Conservation (phyloP, 2,888 invertebrate species). For the Parthenolecanium corni region DNA sequence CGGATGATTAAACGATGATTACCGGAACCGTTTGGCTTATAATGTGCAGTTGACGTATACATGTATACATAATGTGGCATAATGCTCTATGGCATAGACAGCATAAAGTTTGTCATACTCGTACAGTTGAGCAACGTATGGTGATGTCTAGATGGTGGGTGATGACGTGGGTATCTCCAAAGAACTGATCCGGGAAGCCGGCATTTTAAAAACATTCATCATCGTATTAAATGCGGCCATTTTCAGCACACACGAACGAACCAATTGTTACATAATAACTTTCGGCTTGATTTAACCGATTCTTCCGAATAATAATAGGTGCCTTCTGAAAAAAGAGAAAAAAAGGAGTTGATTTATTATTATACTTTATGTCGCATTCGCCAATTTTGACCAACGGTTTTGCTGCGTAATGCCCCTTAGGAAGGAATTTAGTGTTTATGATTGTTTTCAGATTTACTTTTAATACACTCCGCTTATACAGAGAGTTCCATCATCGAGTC, state of each 20-base stretch:
- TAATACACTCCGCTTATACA: too few relatives aligned
- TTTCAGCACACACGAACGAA: constrained; percentile 23
- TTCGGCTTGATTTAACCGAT: constrained; percentile 26
- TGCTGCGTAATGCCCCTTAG: too few relatives aligned
- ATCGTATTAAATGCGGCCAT: constrained; percentile 8
- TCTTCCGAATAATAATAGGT: neutral
- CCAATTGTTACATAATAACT: constrained; percentile 22
- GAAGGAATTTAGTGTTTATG: too few relatives aligned
- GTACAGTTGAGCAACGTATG: neutral
- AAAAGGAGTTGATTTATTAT: constrained; percentile 25
- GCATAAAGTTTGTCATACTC: neutral
- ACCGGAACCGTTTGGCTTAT: constrained; percentile 21
- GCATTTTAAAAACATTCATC: constrained; percentile 1
- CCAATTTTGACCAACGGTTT: too few relatives aligned
- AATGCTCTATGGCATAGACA: neutral
- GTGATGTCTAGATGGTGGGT: neutral
- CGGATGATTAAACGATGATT: constrained; percentile 24
- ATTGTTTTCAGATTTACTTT: too few relatives aligned
- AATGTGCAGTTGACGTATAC: neutral
- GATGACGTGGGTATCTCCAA: neutral
- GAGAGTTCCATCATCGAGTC: too few relatives aligned
- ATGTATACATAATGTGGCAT: neutral
- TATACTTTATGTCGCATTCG: neutral
- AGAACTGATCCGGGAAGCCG: neutral
- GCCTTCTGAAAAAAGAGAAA: too few relatives aligned